Evolutionary conservation across 1,140 invertebrate genomes (phyloP).

Genomic region (Achatina immaculata): DNA sequence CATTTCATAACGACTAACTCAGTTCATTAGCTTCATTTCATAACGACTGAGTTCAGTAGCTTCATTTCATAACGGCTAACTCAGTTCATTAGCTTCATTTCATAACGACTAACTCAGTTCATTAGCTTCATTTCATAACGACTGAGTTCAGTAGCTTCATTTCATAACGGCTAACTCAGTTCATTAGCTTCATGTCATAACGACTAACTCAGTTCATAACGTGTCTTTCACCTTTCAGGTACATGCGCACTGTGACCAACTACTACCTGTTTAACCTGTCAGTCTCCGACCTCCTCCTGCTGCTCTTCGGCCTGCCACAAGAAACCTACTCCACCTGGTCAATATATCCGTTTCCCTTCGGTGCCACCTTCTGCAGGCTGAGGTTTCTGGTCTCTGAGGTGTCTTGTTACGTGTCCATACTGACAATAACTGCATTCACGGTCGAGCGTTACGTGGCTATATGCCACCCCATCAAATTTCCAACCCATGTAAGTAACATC

Average conservation of each 20-base stretch:
- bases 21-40: no score
- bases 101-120: no score
- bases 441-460: constrained; percentile 70
- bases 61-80: no score
- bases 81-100: no score
- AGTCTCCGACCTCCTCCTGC: constrained; percentile 89
- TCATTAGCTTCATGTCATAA: no score
- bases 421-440: constrained; percentile 70
- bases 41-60: no score
- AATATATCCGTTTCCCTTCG: constrained; percentile 88
- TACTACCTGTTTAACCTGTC: constrained; percentile 94
- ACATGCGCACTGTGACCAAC: constrained; percentile 75
- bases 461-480: constrained; percentile 63
- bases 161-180: no score
- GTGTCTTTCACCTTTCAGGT: no score
- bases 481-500: constrained; percentile 43
- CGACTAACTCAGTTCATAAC: no score
- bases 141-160: no score
- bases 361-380: constrained; percentile 85
- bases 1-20: no score
- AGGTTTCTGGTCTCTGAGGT: constrained; percentile 87
- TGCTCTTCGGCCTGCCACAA: constrained; percentile 82
- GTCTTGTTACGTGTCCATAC: constrained; percentile 76
- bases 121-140: no score
- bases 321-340: constrained; percentile 90